Percentiles rank a stretch among this genome's conserved stretches.
phyloP scores from a whole-genome alignment of 2,888 invertebrate genomes.

The Hyposoter didymator region DNA sequence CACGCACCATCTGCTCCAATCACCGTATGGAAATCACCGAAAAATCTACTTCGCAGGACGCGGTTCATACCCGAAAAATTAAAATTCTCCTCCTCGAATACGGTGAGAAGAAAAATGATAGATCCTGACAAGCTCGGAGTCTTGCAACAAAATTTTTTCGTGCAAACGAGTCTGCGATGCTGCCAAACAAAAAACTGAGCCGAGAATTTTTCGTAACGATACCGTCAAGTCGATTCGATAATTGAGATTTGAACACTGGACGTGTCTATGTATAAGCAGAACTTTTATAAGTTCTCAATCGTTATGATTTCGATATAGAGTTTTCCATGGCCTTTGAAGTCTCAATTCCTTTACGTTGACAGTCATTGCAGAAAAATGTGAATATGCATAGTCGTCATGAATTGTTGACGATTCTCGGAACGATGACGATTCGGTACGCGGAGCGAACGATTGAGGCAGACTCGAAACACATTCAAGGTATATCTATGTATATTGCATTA shows the following conservation, averaged over 20 bases:
- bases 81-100: no score
- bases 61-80: no score
- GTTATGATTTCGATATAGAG: neutral
- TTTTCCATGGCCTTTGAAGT: neutral
- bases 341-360: neutral
- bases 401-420: constrained; percentile 57
- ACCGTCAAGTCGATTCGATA: no score
- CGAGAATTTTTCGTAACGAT: no score
- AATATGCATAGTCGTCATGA: constrained; percentile 37
- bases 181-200: no score
- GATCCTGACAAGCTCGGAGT: no score
- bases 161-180: no score
- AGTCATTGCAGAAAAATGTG: constrained; percentile 29
- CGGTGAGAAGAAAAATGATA: no score
- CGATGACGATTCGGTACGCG: constrained; percentile 30
- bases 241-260: no score
- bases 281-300: no score
- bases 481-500: neutral
- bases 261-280: no score
- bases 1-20: constrained; percentile 6
- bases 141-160: no score
- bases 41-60: neutral
- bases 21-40: neutral
- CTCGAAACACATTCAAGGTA: constrained; percentile 5
- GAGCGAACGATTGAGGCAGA: constrained; percentile 7